A percentile compares a stretch with the other conserved stretches of the same genome.
Evolutionary conservation across 2,797 vertebrate species (phyloP).

Genomic region (Cirrhinus molitorella): DNA sequence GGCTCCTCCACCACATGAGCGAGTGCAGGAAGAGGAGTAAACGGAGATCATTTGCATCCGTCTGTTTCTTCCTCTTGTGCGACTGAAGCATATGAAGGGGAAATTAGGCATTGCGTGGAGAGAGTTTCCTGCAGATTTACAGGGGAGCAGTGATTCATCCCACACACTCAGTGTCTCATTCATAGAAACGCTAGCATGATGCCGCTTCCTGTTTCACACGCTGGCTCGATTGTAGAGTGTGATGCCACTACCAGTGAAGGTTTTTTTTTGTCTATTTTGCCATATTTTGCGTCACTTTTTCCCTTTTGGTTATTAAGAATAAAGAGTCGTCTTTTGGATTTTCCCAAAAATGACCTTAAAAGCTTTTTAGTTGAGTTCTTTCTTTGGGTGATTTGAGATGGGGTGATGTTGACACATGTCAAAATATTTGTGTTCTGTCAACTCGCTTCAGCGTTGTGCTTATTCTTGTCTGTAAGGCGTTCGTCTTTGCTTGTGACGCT

Average conservation of each 20-base stretch:
- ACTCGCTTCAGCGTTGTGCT: not conserved
- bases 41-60: conserved; percentile 42
- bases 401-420: not conserved
- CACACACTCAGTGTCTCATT: conserved; percentile 59
- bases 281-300: not conserved
- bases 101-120: conserved; percentile 48
- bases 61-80: conserved; percentile 17
- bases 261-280: not conserved
- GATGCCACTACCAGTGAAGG: not conserved
- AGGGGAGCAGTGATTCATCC: conserved; percentile 50
- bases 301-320: not conserved
- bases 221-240: conserved; percentile 25
- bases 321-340: not conserved
- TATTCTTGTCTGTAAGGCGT: conserved; percentile 3
- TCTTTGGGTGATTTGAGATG: not conserved
- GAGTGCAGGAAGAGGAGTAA: conserved; percentile 49
- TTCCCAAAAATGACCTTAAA: not conserved
- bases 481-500: not conserved
- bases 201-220: conserved; percentile 56
- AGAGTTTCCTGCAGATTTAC: conserved; percentile 49
- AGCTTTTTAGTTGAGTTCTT: not conserved
- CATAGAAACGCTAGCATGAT: conserved; percentile 57
- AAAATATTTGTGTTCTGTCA: conserved; percentile 27
- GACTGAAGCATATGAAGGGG: conserved; percentile 40
- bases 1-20: not conserved